Evolutionary conservation across 2,113 vertebrate species (phyloP).

Genomic region (Cathartes aura): DNA sequence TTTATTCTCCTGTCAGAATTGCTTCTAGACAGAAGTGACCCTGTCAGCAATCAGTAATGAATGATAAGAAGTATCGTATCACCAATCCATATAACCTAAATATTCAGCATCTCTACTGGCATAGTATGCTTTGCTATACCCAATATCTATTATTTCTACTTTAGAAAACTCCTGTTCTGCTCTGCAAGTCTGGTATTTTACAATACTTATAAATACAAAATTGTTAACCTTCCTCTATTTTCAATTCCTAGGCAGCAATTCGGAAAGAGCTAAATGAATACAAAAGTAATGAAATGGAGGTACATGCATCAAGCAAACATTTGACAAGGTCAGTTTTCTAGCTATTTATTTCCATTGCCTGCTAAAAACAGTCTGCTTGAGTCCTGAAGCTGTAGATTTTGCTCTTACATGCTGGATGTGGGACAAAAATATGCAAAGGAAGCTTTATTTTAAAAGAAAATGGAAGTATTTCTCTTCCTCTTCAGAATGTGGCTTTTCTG

Average conservation of each 20-base stretch:
- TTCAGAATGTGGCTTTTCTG: background rate
- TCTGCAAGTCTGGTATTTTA: background rate
- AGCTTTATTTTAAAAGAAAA: background rate
- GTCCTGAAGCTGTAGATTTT: background rate
- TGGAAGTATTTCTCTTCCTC: background rate
- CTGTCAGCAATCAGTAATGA: background rate
- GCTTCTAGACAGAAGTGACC: background rate
- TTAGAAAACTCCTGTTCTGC: background rate
- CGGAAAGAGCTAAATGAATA: conserved; percentile 98
- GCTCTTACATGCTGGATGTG: background rate
- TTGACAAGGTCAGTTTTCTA: conserved; percentile 88
- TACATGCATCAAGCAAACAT: conserved; percentile 96
- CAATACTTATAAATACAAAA: background rate
- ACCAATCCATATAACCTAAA: background rate
- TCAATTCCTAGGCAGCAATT: conserved; percentile 89
- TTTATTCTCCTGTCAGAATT: background rate
- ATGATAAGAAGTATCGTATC: background rate
- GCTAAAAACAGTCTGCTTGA: background rate
- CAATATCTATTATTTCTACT: background rate
- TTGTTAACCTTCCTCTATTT: background rate
- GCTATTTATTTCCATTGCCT: background rate
- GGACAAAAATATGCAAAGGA: background rate
- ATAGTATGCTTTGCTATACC: background rate
- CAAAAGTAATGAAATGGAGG: conserved; percentile 99
- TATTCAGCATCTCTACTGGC: background rate